Percentiles rank a stretch among this genome's conserved stretches.
These are phyloP conservation scores for Dryocosmus kuriphilus DNA, from an alignment of 2,888 invertebrate species.

Conservation along the genomic window DNA sequence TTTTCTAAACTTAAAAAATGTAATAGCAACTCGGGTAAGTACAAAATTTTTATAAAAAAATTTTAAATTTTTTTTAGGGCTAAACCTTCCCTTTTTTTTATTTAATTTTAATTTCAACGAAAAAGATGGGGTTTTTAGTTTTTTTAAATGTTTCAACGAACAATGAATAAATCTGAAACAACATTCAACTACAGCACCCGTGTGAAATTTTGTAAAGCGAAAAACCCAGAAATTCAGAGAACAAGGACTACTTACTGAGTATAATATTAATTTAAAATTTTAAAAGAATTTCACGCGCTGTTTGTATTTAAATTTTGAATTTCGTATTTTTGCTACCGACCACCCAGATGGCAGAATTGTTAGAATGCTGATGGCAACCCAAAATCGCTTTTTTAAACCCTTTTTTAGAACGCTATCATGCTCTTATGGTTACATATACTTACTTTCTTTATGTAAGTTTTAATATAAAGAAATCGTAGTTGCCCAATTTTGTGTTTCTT, in stretches of 20 bases:
- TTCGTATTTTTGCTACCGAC: slow-evolving; percentile 71
- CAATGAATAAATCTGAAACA: neutral
- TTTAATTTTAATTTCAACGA: neutral
- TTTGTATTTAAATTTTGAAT: slow-evolving; percentile 9
- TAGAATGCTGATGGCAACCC: slow-evolving; percentile 80
- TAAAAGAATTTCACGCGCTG: neutral
- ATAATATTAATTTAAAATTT: neutral
- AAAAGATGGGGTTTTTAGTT: neutral
- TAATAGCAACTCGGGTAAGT: slow-evolving; percentile 60
- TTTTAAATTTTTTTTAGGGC: neutral
- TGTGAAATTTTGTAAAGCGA: neutral
- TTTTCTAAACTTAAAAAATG: slow-evolving; percentile 68
- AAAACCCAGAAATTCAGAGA: slow-evolving; percentile 27
- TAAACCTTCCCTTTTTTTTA: neutral
- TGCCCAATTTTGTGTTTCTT: neutral
- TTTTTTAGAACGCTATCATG: slow-evolving; percentile 82
- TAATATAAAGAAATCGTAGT: neutral
- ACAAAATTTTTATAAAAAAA: slow-evolving; percentile 11
- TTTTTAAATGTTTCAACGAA: neutral
- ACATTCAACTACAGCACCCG: neutral
- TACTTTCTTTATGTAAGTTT: slow-evolving; percentile 75
- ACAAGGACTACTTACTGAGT: slow-evolving; percentile 34
- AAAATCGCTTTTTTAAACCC: slow-evolving; percentile 83
- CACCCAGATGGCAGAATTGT: slow-evolving; percentile 80
- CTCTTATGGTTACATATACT: slow-evolving; percentile 82